These are phyloP conservation scores for Oreamnos americanus DNA, from an alignment of 2,113 vertebrate genomes.

Conservation along the genomic window DNA sequence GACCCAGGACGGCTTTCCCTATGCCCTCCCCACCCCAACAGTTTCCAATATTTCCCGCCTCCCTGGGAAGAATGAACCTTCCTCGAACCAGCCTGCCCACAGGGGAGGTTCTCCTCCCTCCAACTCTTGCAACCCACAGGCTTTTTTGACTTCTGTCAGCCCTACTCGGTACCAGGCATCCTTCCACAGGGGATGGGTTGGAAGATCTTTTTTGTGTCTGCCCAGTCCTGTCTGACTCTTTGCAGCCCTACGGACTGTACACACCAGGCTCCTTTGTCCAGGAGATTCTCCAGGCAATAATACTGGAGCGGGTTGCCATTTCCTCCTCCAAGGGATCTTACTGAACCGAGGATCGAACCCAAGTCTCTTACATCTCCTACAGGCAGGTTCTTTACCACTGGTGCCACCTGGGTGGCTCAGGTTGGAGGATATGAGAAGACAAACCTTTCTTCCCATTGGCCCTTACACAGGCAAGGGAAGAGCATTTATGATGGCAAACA, in stretches of 20 bases:
- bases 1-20: rapidly evolving
- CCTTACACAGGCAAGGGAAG: not conserved
- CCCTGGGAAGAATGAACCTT: not conserved
- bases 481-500: too few species aligned
- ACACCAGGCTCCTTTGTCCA: not conserved
- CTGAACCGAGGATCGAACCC: not conserved
- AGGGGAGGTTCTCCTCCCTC: not conserved
- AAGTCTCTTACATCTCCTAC: not conserved
- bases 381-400: not conserved
- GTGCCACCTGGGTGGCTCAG: not conserved
- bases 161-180: not conserved
- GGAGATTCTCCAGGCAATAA: not conserved
- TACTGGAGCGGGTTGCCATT: not conserved
- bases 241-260: not conserved
- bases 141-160: rapidly evolving
- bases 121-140: rapidly evolving
- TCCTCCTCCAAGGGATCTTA: not conserved
- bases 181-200: not conserved
- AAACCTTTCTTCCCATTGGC: not conserved
- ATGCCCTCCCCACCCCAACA: not conserved
- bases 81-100: not conserved
- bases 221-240: not conserved
- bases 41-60: not conserved
- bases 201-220: not conserved
- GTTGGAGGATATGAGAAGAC: not conserved